Evolutionary conservation across 2,888 invertebrate genomes (phyloP).

Genomic region (Ethmia dodecea): DNA sequence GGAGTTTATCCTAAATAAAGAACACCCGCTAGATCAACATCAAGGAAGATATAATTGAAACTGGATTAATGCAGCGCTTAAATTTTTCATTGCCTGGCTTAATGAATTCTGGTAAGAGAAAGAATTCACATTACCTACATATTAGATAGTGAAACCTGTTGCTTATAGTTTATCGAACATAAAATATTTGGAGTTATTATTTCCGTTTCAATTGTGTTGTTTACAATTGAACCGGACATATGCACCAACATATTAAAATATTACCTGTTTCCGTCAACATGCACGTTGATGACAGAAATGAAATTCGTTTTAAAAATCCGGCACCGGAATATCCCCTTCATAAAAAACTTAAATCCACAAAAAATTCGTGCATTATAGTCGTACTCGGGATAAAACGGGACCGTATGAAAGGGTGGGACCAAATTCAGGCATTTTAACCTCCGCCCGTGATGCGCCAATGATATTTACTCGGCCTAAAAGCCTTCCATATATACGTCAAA

Average conservation of each 20-base stretch:
- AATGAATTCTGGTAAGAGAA: background rate
- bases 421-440: conserved; percentile 51
- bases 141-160: too few species aligned
- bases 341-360: conserved; percentile 5
- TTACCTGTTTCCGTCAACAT: too few species aligned
- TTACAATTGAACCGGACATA: too few species aligned
- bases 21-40: conserved; percentile 21
- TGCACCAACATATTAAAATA: too few species aligned
- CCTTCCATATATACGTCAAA: conserved; percentile 37
- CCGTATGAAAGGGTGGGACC: conserved; percentile 19
- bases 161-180: too few species aligned
- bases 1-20: conserved; percentile 24
- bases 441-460: conserved; percentile 55
- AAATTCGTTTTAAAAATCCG: conserved; percentile 1
- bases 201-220: too few species aligned
- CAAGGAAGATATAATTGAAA: conserved; percentile 25
- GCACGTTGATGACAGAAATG: too few species aligned
- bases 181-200: too few species aligned
- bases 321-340: conserved; percentile 1
- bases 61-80: conserved; percentile 18
- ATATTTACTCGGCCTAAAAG: conserved; percentile 69
- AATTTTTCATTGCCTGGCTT: conserved; percentile 14
- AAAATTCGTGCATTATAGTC: conserved; percentile 11
- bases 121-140: too few species aligned
- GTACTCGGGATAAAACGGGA: conserved; percentile 8